Evolutionary conservation across 53 echinoderm and acorn worm genomes (phyloP), one percentile per base, ranked within the genome.

Genomic region (Pentamera pediparva): DNA sequence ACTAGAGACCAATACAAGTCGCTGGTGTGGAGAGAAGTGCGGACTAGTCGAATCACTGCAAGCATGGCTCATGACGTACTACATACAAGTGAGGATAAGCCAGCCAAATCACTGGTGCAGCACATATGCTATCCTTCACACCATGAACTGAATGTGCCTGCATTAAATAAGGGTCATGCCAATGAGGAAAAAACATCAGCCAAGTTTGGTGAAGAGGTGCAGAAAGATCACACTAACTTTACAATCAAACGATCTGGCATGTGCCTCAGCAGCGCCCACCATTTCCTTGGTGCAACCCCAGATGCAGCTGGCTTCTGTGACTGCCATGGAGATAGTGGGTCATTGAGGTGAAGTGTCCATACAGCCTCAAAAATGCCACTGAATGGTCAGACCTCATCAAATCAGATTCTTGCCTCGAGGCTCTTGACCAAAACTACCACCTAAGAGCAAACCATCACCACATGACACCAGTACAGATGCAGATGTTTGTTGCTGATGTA

Each of bases 281-380:
- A 39, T 50, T 78, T 78, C 78, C 32, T 78, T 49, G 67, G 78
- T 27, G 78, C 65, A 62, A 65, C 78, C 18, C 78, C 67, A 30
- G 78, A 78, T 65, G 52, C 50, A 51, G 15, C 53, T 10, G 55
- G 48, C 13, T 35, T 59, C 3, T 65, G 67, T 65, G 65, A 65
- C 20, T 50, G 54, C 22, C 53, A 28, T 65, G 78, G 78, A 1
- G 25, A n/a, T n/a, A 20, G 18, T 47, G 64, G 45, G 62, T 62
- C 33, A 37, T 78, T 28, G 65, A 77, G 47, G 77, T 77, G 15
- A 77, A 77, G 47, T 78, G 78, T 51, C 81, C 74, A 30, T 81
- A 74, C 37, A 81, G 41, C 26, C 38, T 74, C 41, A 61, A 43
- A 60, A n/a, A n/a, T n/a, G 74, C 37, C 1, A 35, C 43, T 35